These are phyloP conservation scores for Philopedon plagiatum DNA, from an alignment of 2,888 invertebrate genomes.

Conservation along the genomic window DNA sequence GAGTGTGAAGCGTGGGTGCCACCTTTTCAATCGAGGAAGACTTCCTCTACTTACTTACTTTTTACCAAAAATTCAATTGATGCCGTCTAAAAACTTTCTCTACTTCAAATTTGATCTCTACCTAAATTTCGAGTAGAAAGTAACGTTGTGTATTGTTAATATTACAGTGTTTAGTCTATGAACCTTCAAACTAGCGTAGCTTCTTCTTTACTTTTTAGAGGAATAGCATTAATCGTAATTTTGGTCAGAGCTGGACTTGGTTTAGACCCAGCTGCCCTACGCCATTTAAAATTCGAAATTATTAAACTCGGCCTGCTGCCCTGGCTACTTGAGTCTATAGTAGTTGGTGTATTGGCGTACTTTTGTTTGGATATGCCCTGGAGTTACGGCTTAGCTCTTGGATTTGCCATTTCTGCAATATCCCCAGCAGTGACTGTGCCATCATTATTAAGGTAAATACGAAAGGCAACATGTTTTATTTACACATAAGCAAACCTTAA, in stretches of 20 bases:
- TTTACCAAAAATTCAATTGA: too few species aligned
- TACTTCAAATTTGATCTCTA: too few species aligned
- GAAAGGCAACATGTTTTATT: too few species aligned
- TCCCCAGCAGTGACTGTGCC: conserved; percentile 98
- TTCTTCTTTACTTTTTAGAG: conserved; percentile 73
- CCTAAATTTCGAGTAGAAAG: too few species aligned
- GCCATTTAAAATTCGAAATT: conserved; percentile 85
- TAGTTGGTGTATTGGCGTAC: conserved; percentile 79
- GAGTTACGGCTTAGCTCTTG: conserved; percentile 87
- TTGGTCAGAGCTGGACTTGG: conserved; percentile 94
- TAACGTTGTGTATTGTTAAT: too few species aligned
- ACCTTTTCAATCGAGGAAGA: too few species aligned
- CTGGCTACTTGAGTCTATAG: conserved; percentile 84
- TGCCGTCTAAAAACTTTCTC: too few species aligned
- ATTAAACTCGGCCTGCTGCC: conserved; percentile 89
- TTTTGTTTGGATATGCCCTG: conserved; percentile 86
- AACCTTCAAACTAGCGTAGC: neutral
- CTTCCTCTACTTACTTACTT: too few species aligned
- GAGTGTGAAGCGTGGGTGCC: too few species aligned
- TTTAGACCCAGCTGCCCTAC: conserved; percentile 89
- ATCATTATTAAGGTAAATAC: conserved; percentile 78
- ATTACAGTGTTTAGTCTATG: too few species aligned
- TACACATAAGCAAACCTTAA: too few species aligned
- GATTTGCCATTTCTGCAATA: conserved; percentile 92
- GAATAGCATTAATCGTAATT: conserved; percentile 92